Base-by-base conservation (phyloP, 2,797 vertebrate species). In the Fringilla coelebs region DNA sequence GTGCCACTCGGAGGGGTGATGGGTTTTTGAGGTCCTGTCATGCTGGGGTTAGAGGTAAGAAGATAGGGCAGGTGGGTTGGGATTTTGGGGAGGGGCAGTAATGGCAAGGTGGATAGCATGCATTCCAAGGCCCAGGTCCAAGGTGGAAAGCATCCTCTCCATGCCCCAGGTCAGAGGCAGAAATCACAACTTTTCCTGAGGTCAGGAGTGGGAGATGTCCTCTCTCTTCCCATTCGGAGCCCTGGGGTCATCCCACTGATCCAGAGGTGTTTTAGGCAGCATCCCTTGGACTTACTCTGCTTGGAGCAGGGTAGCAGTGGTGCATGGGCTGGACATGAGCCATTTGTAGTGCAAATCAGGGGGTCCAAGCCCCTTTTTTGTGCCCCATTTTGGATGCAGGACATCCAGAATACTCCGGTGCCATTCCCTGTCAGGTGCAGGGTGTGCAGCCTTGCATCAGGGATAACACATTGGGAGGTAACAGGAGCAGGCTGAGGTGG, bases 381-480 rank as follows among this genome's bases (percentile, higher is more conserved):
- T 83, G 52, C 20, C 55, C 55, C 4, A 3, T 3, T 58, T 84
- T 73, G 68, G n/a, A 29, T n/a, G 9, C 20, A 74, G 51, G 32
- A 34, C 46, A 40, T 54, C 36, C 16, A 38, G 13, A 85, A 41
- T 22, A 18, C 7, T 15, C 17, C 0, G 0, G 10, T 66, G 58
- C 18, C 1, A 0, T 81, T 71, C 62, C 4, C 0, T 18, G 31
- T 7, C 4, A 15, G 17, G 15, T 34, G 20, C 3, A 6, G 49
- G 52, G 5, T 17, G 19, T 11, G 2, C 0, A 0, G 60, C 58
- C 58, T 72, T 84, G 19, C 49, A 2, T 65, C 22, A 25, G 66
- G 41, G 15, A 46, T 28, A 24, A 28, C 17, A 19, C 41, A 3
- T 0, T 21, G 36, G 46, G 67, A 68, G 41, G n/a, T 45, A 32